phyloP scores from a whole-genome alignment of 2,113 vertebrate genomes.

The Cavia aperea region DNA sequence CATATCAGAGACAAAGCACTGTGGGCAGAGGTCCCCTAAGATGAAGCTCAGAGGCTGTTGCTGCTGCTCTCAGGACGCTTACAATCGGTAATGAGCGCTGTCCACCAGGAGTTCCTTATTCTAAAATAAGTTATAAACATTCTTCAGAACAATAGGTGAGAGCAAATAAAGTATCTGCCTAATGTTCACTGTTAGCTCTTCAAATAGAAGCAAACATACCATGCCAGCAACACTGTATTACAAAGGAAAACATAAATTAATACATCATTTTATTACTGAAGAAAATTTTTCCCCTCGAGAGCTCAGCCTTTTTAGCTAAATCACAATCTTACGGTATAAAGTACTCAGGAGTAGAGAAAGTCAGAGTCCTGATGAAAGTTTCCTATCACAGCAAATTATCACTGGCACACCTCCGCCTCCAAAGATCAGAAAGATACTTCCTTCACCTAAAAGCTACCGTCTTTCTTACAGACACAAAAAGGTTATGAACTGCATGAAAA shows the following conservation, averaged over 20 bases:
- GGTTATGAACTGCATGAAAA: background rate
- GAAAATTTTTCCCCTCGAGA: background rate
- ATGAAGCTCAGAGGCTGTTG: background rate
- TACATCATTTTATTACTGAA: background rate
- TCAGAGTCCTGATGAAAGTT: background rate
- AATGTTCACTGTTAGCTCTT: background rate
- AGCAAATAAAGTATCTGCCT: background rate
- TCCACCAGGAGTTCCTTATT: background rate
- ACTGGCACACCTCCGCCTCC: background rate
- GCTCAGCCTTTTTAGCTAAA: background rate
- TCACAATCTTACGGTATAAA: background rate
- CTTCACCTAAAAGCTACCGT: background rate
- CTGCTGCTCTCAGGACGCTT: background rate
- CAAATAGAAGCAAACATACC: background rate
- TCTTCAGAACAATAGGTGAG: constrained; percentile 1
- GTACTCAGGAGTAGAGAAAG: background rate
- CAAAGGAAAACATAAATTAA: background rate
- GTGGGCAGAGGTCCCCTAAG: background rate
- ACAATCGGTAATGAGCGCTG: background rate
- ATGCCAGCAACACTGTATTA: background rate
- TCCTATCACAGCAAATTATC: background rate
- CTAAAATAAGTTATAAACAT: background rate
- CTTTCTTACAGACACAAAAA: background rate
- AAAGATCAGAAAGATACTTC: background rate
- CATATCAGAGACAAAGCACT: background rate